Base-by-base conservation (phyloP, 2,113 vertebrate genomes). In the Eonycteris spelaea region DNA sequence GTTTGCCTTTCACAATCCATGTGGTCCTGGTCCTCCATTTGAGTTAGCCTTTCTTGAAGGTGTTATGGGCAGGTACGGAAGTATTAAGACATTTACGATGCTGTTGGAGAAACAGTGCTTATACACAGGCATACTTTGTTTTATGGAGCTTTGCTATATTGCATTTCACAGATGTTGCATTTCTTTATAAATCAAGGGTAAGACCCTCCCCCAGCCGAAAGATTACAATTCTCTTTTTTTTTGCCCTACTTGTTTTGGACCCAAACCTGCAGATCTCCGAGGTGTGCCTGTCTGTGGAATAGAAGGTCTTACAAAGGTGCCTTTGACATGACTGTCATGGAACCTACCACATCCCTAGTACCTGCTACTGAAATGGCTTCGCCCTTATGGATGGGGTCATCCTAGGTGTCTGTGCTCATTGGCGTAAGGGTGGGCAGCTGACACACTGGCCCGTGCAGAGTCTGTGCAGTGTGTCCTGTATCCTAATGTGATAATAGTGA, bases 261-360 rank as follows among this genome's bases (percentile, higher is more conserved):
- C 45, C 28, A 33, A 48, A 48, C 73, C 43, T 5, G 6, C 43
- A 30, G 14, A 33, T 65, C 61, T 30, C 61, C 61, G 28, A 63
- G 61, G 61, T 30, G 28, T n/a, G 45, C 28, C 43, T 18, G 18
- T 48, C 3, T 28, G 2, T 35, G 24, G 40, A 33, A 26, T 5
- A 8, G 45, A 33, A 11, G 22, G 22, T n/a, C 1, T 48, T 24
- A 15, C 2, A 48, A 1, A 35, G 21, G 18, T 38, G 3, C 16
- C 73, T 45, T 53, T 53, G 45, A 19, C 5, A 0, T 35, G 71
- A 61, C 10, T 5, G 5, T 30, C 18, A 6, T 22, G 15, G 65
- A 14, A 30, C 38, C 57, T 28, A 10, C 45, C 33, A 28, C 45
- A 10, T 28, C 45, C 82, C 6, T 3, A 24, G 2, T 16, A 19